Percentiles rank a stretch among this genome's conserved stretches.
phyloP scores from a whole-genome alignment of 2,888 invertebrate species.

The Lumbricus terrestris region DNA sequence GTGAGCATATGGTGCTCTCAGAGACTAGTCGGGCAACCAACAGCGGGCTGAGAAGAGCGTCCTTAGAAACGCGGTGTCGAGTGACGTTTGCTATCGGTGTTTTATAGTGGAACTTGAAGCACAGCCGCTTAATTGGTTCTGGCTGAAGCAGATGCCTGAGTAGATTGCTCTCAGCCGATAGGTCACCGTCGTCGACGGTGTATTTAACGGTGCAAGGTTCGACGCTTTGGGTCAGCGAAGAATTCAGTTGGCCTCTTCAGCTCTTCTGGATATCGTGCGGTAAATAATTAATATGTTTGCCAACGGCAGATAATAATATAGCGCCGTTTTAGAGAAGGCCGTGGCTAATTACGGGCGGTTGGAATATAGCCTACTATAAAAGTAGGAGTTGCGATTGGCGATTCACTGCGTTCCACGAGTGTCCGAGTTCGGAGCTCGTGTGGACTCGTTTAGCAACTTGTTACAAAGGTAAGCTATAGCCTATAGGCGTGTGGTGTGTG shows the following conservation, averaged over 20 bases:
- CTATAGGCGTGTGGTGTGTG: not conserved
- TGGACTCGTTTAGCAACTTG: not conserved
- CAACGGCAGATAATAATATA: not conserved
- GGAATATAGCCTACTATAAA: no score
- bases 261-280: no score
- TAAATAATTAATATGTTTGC: not conserved
- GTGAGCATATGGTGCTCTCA: not conserved
- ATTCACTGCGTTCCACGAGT: not conserved
- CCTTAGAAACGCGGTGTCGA: conserved; percentile 3
- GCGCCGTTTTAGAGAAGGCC: not conserved
- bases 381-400: not conserved
- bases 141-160: not conserved
- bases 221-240: not conserved
- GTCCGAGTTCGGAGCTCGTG: not conserved
- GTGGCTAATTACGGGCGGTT: not conserved
- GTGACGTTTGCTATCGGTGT: not conserved
- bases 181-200: not conserved
- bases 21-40: not conserved
- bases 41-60: not conserved
- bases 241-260: not conserved
- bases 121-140: not conserved
- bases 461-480: not conserved
- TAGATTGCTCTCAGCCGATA: not conserved
- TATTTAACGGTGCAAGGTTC: not conserved
- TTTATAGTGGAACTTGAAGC: not conserved